These are phyloP conservation scores for Eulemur rufifrons DNA, from an alignment of 2,113 vertebrate genomes.

Conservation along the genomic window DNA sequence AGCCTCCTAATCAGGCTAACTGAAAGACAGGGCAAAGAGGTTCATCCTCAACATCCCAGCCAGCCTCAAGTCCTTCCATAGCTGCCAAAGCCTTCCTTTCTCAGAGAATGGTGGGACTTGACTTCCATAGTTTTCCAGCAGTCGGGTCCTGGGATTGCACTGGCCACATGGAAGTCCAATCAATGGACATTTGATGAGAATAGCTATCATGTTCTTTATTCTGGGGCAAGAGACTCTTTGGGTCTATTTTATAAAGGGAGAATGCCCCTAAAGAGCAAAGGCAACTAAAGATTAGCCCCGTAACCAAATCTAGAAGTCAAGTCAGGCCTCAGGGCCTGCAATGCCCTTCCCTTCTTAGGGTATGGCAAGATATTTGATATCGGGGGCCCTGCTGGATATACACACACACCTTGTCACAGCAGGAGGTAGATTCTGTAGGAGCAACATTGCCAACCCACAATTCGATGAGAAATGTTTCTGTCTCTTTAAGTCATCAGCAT, in stretches of 20 bases:
- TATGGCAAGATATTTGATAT: background rate
- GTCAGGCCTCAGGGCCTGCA: background rate
- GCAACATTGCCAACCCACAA: background rate
- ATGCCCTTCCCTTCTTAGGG: background rate
- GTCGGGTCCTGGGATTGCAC: background rate
- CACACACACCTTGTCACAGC: background rate
- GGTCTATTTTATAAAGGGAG: background rate
- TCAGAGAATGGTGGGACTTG: background rate
- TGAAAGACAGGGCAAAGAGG: background rate
- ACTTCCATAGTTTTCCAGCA: background rate
- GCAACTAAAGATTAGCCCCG: background rate
- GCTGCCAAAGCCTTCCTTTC: background rate
- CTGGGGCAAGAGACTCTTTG: background rate
- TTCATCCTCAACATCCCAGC: background rate
- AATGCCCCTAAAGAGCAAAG: background rate
- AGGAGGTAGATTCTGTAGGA: background rate
- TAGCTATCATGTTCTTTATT: background rate
- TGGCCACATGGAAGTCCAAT: background rate
- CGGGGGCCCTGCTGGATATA: background rate
- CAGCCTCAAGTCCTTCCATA: background rate
- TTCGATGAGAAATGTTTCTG: background rate
- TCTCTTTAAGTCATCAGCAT: background rate
- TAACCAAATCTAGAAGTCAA: background rate
- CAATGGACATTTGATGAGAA: background rate
- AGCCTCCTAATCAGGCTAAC: background rate